phyloP scores from a whole-genome alignment of 2,888 invertebrate genomes.

The Oscheius sp. region DNA sequence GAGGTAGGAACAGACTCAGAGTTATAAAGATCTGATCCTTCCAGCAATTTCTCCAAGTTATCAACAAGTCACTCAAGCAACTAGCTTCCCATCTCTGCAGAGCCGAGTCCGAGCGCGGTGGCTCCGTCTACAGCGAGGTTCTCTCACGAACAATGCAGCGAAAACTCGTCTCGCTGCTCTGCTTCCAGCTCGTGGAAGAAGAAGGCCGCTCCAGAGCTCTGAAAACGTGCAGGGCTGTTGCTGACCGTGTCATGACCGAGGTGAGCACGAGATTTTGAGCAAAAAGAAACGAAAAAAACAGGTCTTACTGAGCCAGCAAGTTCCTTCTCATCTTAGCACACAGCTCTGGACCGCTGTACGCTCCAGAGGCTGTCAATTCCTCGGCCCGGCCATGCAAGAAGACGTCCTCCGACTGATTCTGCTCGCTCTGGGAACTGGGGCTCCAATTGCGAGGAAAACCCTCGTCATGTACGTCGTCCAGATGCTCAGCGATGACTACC shows the following conservation, averaged over 20 bases:
- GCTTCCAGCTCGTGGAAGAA: slow-evolving; percentile 90
- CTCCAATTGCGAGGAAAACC: slow-evolving; percentile 74
- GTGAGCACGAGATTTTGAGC: slow-evolving; percentile 17
- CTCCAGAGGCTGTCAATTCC: slow-evolving; percentile 95
- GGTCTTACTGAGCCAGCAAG: slow-evolving; percentile 92
- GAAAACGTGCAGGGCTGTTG: slow-evolving; percentile 87
- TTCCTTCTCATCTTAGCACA: slow-evolving; percentile 87
- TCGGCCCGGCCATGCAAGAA: slow-evolving; percentile 99
- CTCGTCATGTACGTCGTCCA: slow-evolving; percentile 99
- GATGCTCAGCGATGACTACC: slow-evolving; percentile 82
- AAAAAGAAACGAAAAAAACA: slow-evolving; percentile 16
- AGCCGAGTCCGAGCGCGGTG: slow-evolving; percentile 67
- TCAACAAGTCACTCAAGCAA: slow-evolving; percentile 15
- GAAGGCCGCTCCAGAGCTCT: slow-evolving; percentile 79
- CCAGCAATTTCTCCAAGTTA: slow-evolving; percentile 1
- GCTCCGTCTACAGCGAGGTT: slow-evolving; percentile 66
- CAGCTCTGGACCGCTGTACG: slow-evolving; percentile 97
- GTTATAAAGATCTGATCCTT: not conserved
- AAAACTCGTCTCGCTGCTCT: slow-evolving; percentile 90
- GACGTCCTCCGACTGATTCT: slow-evolving; percentile 91
- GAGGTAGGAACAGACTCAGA: not conserved
- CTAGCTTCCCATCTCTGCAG: slow-evolving; percentile 21
- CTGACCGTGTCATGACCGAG: slow-evolving; percentile 81
- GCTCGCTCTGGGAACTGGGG: slow-evolving; percentile 86
- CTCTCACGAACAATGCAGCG: slow-evolving; percentile 93